Evolutionary conservation across 2,888 invertebrate species (phyloP), one percentile per base, ranked within the genome.

Genomic region (Drosophila ezoana): DNA sequence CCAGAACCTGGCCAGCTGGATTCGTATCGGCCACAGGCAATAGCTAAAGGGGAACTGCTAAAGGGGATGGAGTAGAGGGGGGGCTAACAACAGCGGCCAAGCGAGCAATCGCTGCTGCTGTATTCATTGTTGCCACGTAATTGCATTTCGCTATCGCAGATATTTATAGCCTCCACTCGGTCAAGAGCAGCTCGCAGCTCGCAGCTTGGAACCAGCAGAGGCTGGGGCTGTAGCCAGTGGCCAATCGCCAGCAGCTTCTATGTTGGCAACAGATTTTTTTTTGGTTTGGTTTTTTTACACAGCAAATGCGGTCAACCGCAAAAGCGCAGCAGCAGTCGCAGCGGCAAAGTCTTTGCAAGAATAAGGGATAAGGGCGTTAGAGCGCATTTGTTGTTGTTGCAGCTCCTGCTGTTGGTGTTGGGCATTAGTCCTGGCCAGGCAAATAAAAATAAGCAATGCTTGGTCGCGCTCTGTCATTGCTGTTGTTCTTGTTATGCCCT

Each of bases 121-220:
- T 89, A 87, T 91, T 91, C 90, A 90, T 90, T 91, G 89, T 90
- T 91, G 90, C 81, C 90, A 89, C 90, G 89, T 90, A 90, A 90
- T 90, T 90, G 91, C 91, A 90, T 90, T 91, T 87, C 90, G 88
- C 90, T 90, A 90, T 91, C 90, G 90, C 83, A 81, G 90, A 90
- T 90, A 90, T 90, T 90, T 90, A 90, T 91, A 85, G 89, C 90
- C 28, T 83, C 76, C 89, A 90, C 90, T 91, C 88, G 90, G 90
- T 90, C 91, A 89, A 90, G 90, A 84, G 83, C 88, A 83, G 74
- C 63, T 51, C 35, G 83, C 88, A 83, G 74, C 63, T 51, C 35
- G 13, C 53, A 53, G 68, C 59, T 43, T 48, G 47, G 13, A 54
- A 57, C 58, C 9, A 57, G 33, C 23, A 58, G 45, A 40, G 18